These are phyloP conservation scores for Pristionchus fissidentatus DNA, from an alignment of 2,888 invertebrate species.

Conservation along the genomic window DNA sequence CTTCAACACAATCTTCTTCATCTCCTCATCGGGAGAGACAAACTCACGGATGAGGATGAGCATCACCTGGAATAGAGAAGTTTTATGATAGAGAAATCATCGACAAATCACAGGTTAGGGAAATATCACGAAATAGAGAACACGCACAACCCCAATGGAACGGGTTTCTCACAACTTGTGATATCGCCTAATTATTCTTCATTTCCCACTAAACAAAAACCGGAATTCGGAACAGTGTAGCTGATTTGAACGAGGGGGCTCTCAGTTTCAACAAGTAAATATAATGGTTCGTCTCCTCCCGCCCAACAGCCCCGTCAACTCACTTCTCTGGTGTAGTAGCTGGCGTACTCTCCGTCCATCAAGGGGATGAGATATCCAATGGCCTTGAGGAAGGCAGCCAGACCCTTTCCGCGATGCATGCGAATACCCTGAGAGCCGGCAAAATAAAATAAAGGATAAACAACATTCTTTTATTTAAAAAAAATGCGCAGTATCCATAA, in stretches of 20 bases:
- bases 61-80: slow-evolving; percentile 87
- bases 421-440: slow-evolving; percentile 83
- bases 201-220: no score
- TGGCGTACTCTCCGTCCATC: slow-evolving; percentile 83
- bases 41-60: slow-evolving; percentile 98
- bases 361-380: slow-evolving; percentile 98
- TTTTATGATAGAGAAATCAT: no score
- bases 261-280: no score
- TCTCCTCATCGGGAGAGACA: slow-evolving; percentile 99
- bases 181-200: no score
- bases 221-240: no score
- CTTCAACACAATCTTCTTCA: slow-evolving; percentile 99
- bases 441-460: background rate
- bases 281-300: no score
- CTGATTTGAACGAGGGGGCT: no score
- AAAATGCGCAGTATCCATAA: no score
- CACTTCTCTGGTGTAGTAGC: slow-evolving; percentile 47
- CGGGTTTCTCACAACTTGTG: no score
- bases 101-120: no score
- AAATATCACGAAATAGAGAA: no score
- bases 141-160: no score
- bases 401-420: slow-evolving; percentile 87
- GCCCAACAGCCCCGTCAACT: background rate
- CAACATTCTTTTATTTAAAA: background rate
- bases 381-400: slow-evolving; percentile 98